Evolutionary conservation across 2,888 invertebrate genomes (phyloP).

Genomic region (Agrilus biguttatus): DNA sequence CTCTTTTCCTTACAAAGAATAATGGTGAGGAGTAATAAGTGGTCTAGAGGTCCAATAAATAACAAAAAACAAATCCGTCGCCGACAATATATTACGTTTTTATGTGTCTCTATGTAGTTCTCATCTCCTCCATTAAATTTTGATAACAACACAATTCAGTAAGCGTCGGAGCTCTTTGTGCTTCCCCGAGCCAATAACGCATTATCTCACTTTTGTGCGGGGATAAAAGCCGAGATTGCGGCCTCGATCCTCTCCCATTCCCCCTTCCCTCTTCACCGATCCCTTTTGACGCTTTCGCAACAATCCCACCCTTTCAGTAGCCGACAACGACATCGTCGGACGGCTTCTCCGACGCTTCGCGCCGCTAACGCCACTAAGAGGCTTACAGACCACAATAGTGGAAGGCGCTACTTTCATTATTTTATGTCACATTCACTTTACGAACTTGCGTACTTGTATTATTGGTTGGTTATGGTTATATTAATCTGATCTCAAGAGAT

Average conservation of each 20-base stretch:
- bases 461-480: too few species aligned
- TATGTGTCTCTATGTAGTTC: slow-evolving; percentile 14
- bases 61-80: too few species aligned
- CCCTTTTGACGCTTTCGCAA: background rate
- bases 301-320: background rate
- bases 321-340: slow-evolving; percentile 1
- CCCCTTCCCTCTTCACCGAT: background rate
- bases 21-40: too few species aligned
- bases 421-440: too few species aligned
- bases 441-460: too few species aligned
- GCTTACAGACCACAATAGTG: slow-evolving; percentile 9
- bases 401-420: background rate
- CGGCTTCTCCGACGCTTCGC: slow-evolving; percentile 6
- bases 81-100: slow-evolving; percentile 13
- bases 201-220: slow-evolving; percentile 26
- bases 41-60: too few species aligned
- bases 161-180: slow-evolving; percentile 15
- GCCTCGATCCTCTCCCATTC: background rate
- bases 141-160: slow-evolving; percentile 16
- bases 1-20: too few species aligned
- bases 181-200: slow-evolving; percentile 21
- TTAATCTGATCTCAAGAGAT: too few species aligned
- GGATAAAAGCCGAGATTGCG: slow-evolving; percentile 21
- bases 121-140: slow-evolving; percentile 16
- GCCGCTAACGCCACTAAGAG: slow-evolving; percentile 9